A percentile compares a stretch with the other conserved stretches of the same genome.
Conservation (phyloP, 2,797 vertebrate species). For the Cichlasoma orientale region DNA sequence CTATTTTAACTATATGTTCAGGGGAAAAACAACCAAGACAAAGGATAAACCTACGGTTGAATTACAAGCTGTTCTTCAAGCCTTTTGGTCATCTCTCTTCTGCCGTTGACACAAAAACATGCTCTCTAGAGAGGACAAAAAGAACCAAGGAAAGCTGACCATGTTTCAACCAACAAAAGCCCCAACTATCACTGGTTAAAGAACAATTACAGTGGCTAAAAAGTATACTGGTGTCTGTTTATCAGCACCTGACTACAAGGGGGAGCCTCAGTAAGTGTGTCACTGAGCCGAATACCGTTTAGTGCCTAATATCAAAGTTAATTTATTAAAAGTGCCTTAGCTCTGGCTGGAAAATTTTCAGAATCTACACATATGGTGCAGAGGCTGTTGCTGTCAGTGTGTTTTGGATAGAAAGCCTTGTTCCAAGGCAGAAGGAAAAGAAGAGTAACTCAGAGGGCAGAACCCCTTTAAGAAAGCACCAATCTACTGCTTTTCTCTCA, state of each 20-base stretch:
- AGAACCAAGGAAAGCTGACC: constrained; percentile 38
- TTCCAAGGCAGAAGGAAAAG: constrained; percentile 67
- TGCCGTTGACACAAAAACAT: constrained; percentile 32
- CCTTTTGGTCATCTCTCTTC: constrained; percentile 42
- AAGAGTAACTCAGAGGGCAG: constrained; percentile 68
- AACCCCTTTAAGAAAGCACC: constrained; percentile 80
- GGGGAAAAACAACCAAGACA: constrained; percentile 39
- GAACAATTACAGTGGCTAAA: constrained; percentile 25
- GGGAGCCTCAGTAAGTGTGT: constrained; percentile 30
- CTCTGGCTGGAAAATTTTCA: constrained; percentile 48
- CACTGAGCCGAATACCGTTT: constrained; percentile 53
- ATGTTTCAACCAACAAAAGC: constrained; percentile 47
- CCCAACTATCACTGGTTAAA: constrained; percentile 43
- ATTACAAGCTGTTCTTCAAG: constrained; percentile 47
- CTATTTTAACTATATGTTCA: constrained; percentile 45
- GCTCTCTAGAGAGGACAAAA: constrained; percentile 34
- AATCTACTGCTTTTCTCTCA: constrained; percentile 68
- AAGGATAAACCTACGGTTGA: constrained; percentile 33
- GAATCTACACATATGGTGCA: constrained; percentile 46
- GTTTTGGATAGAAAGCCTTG: constrained; percentile 67
- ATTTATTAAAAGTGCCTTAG: constrained; percentile 71
- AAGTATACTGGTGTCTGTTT: constrained; percentile 14
- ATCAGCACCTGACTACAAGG: constrained; percentile 39
- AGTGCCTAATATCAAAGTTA: constrained; percentile 55
- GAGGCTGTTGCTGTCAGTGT: constrained; percentile 58